phyloP scores from a whole-genome alignment of 1,140 invertebrate species.

The Delia radicum region DNA sequence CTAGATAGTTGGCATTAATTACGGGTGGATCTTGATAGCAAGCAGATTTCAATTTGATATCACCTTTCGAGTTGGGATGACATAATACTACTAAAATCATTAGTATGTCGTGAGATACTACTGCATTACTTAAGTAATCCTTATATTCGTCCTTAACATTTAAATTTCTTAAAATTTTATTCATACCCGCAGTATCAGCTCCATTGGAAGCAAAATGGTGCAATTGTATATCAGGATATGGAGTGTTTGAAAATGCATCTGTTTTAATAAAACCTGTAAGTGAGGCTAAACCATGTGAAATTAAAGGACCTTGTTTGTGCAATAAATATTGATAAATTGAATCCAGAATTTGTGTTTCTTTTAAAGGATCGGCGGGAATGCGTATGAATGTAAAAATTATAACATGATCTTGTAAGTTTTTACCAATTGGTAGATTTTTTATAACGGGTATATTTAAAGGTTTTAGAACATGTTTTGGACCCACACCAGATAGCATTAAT shows the following conservation, averaged over 20 bases:
- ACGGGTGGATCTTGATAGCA: slow-evolving; percentile 71
- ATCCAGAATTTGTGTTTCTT: slow-evolving; percentile 61
- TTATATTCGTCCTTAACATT: too few relatives aligned
- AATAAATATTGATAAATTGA: slow-evolving; percentile 38
- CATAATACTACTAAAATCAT: slow-evolving; percentile 67
- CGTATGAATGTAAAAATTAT: slow-evolving; percentile 27
- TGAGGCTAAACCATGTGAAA: slow-evolving; percentile 56
- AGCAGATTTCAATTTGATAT: slow-evolving; percentile 62
- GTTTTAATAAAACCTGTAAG: slow-evolving; percentile 39
- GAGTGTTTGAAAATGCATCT: slow-evolving; percentile 28
- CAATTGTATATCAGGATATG: slow-evolving; percentile 49
- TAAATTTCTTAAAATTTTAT: slow-evolving; percentile 69
- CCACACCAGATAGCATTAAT: slow-evolving; percentile 61
- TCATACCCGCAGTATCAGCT: slow-evolving; percentile 30
- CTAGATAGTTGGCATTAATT: slow-evolving; percentile 73
- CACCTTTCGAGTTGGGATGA: slow-evolving; percentile 71
- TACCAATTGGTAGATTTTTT: slow-evolving; percentile 62
- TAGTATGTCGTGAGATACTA: slow-evolving; percentile 36
- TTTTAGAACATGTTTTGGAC: slow-evolving; percentile 56
- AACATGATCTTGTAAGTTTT: slow-evolving; percentile 62
- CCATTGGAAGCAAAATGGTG: slow-evolving; percentile 40
- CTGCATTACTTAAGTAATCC: too few relatives aligned
- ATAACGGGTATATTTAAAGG: slow-evolving; percentile 54
- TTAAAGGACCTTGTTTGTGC: slow-evolving; percentile 57
- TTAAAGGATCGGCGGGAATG: neutral